Conservation (phyloP, 1,140 invertebrate species). For the Gonioctena quinquepunctata region DNA sequence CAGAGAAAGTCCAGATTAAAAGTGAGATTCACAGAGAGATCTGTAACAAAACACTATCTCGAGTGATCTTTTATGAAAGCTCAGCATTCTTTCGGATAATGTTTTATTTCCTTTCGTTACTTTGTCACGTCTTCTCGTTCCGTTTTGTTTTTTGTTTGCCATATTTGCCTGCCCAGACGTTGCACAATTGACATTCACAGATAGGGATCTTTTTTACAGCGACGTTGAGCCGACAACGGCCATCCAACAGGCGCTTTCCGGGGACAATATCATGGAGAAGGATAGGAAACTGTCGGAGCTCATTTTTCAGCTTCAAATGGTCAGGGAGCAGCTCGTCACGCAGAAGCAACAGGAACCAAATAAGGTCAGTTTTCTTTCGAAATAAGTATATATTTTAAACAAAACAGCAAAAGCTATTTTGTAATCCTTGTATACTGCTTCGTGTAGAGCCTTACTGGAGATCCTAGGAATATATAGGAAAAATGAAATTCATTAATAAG, state of each 20-base stretch:
- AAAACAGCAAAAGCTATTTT: too few relatives aligned
- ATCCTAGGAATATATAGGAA: too few relatives aligned
- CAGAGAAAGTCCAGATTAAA: background rate
- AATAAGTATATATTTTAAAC: too few relatives aligned
- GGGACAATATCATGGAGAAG: slow-evolving; percentile 73
- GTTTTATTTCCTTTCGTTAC: slow-evolving; percentile 8
- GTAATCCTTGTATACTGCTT: too few relatives aligned
- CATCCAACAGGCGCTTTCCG: slow-evolving; percentile 68
- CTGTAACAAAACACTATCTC: slow-evolving; percentile 1
- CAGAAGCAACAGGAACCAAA: slow-evolving; percentile 55
- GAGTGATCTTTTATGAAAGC: slow-evolving; percentile 10
- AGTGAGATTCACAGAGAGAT: background rate
- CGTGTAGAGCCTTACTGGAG: too few relatives aligned
- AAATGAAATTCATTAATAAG: too few relatives aligned
- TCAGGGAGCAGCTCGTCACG: slow-evolving; percentile 74
- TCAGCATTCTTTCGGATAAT: slow-evolving; percentile 11
- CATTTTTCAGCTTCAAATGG: slow-evolving; percentile 80
- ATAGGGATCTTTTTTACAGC: slow-evolving; percentile 38
- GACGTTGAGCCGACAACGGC: slow-evolving; percentile 64
- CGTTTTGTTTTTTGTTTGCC: background rate
- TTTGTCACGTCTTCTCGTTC: slow-evolving; percentile 4
- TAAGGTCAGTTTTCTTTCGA: slow-evolving; percentile 33
- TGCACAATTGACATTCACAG: slow-evolving; percentile 9
- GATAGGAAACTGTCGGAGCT: slow-evolving; percentile 80
- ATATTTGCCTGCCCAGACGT: background rate